Percentiles rank a stretch among this genome's conserved stretches.
These are phyloP conservation scores for Ageneiosus marmoratus DNA, from an alignment of 2,113 vertebrate species.

Conservation along the genomic window DNA sequence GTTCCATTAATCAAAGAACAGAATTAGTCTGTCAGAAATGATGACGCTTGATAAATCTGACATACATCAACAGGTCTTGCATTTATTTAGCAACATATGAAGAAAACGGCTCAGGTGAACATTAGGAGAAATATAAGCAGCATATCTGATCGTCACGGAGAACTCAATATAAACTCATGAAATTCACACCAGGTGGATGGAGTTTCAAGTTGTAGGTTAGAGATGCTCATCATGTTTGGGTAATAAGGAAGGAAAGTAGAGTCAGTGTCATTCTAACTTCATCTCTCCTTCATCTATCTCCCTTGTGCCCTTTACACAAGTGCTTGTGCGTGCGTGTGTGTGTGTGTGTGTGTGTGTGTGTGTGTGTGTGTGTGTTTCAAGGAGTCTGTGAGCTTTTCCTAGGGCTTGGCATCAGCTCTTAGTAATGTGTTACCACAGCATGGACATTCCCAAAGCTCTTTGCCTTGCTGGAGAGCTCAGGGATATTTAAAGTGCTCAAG, in stretches of 20 bases:
- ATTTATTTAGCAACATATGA: neutral
- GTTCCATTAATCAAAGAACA: neutral
- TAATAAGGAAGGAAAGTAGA: constrained; percentile 60
- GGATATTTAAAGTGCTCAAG: constrained; percentile 16
- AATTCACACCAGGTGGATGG: constrained; percentile 54
- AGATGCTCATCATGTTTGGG: constrained; percentile 63
- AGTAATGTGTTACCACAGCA: constrained; percentile 43
- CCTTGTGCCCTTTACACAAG: constrained; percentile 32
- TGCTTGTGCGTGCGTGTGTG: too few species aligned
- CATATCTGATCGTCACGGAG: constrained; percentile 73
- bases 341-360: too few species aligned
- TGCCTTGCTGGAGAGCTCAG: neutral
- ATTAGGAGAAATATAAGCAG: constrained; percentile 59
- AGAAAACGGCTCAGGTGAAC: constrained; percentile 23
- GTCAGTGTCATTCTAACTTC: constrained; percentile 55
- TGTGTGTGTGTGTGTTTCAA: neutral
- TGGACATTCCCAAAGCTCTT: constrained; percentile 25
- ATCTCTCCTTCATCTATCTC: constrained; percentile 21
- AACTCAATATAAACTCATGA: constrained; percentile 69
- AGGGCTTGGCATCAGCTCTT: constrained; percentile 42
- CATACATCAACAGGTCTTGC: neutral
- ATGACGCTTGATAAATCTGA: neutral
- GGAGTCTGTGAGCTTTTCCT: constrained; percentile 41
- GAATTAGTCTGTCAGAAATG: neutral
- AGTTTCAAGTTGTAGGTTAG: constrained; percentile 44